phyloP scores from a whole-genome alignment of 2,888 invertebrate genomes.

The Synanthedon tipuliformis region DNA sequence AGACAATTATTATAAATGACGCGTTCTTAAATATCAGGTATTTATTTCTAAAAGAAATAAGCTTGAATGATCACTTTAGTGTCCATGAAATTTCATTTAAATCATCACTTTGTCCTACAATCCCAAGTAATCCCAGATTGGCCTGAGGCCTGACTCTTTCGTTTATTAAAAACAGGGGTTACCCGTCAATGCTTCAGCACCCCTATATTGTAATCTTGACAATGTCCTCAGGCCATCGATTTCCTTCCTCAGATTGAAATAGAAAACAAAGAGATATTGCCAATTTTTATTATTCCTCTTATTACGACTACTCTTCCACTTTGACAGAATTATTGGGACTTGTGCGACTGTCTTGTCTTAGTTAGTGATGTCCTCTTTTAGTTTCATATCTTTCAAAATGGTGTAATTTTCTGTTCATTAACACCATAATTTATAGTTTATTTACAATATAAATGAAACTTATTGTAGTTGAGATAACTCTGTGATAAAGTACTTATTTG shows the following conservation, averaged over 20 bases:
- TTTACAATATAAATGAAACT: no score
- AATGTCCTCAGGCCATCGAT: constrained; percentile 50
- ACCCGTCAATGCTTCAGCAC: constrained; percentile 9
- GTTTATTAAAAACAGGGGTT: constrained; percentile 45
- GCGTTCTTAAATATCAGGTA: no score
- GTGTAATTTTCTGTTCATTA: no score
- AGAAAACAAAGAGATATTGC: constrained; percentile 53
- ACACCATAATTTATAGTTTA: no score
- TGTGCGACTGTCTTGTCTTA: neutral
- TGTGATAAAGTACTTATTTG: neutral
- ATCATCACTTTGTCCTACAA: neutral
- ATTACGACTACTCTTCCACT: constrained; percentile 7
- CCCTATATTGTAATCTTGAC: constrained; percentile 33
- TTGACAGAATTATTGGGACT: neutral
- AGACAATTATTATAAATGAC: no score
- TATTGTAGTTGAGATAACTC: no score
- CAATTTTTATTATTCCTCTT: constrained; percentile 29
- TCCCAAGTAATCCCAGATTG: neutral
- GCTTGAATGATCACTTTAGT: neutral
- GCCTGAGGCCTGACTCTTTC: constrained; percentile 10
- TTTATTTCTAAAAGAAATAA: no score
- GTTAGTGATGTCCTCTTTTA: no score
- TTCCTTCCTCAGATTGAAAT: constrained; percentile 51
- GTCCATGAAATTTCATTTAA: neutral
- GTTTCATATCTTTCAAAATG: no score